A percentile compares a stretch with the other conserved stretches of the same genome.
Conservation (phyloP, 2,888 invertebrate genomes). For the Myathropa florea region DNA sequence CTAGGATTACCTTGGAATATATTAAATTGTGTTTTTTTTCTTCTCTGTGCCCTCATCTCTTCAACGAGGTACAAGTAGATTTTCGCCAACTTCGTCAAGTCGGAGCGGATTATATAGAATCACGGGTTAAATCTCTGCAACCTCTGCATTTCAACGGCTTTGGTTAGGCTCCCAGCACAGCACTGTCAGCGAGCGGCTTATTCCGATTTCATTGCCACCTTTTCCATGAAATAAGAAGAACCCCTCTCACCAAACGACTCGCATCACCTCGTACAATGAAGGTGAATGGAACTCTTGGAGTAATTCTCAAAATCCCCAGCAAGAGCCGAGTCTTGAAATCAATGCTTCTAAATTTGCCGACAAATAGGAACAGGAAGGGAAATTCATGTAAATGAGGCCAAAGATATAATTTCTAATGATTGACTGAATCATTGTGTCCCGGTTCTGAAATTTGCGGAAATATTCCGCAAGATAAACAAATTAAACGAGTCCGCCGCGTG, state of each 20-base stretch:
- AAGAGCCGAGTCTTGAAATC: background rate
- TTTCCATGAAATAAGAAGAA: background rate
- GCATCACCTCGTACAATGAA: background rate
- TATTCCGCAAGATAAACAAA: slow-evolving; percentile 17
- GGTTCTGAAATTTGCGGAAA: background rate
- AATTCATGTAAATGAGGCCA: background rate
- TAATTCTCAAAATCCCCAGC: background rate
- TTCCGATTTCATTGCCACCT: slow-evolving; percentile 11
- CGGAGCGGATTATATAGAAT: slow-evolving; percentile 29
- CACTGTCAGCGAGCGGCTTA: slow-evolving; percentile 26
- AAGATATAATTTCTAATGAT: background rate
- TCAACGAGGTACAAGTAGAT: slow-evolving; percentile 11
- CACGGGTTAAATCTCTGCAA: slow-evolving; percentile 42
- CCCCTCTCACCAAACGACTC: background rate
- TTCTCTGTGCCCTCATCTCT: background rate
- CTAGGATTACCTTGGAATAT: slow-evolving; percentile 55
- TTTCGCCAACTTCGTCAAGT: slow-evolving; percentile 28
- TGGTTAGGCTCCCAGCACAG: slow-evolving; percentile 19
- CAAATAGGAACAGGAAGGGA: background rate
- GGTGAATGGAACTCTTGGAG: background rate
- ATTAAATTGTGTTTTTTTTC: slow-evolving; percentile 31
- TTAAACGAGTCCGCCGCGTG: slow-evolving; percentile 17
- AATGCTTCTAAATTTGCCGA: background rate
- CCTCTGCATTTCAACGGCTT: slow-evolving; percentile 29
- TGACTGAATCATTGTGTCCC: background rate